A percentile compares a stretch with the other conserved stretches of the same genome.
phyloP scores from a whole-genome alignment of 2,113 vertebrate genomes.

The Sigmodon hispidus region DNA sequence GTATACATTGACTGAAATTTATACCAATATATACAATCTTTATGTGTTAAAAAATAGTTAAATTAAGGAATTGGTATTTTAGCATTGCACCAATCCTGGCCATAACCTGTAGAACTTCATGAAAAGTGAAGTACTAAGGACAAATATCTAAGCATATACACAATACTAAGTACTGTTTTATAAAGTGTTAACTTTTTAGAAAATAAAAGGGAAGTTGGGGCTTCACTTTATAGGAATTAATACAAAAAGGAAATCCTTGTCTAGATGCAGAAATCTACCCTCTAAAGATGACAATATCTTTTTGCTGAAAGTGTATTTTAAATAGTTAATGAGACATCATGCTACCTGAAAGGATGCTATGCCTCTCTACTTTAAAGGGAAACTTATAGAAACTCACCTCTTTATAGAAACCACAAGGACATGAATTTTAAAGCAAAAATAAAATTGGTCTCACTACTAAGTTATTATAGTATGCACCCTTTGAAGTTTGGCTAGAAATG shows the following conservation, averaged over 20 bases:
- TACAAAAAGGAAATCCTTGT: background rate
- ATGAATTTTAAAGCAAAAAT: slow-evolving; percentile 11
- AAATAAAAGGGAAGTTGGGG: background rate
- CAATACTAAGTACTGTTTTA: background rate
- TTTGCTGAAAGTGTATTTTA: slow-evolving; percentile 36
- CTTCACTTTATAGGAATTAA: background rate
- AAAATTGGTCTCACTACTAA: background rate
- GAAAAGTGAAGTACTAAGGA: background rate
- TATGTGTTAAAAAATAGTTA: background rate
- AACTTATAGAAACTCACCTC: background rate
- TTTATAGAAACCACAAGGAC: background rate
- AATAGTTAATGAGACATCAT: background rate
- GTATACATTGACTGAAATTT: background rate
- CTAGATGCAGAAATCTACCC: background rate
- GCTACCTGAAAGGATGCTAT: background rate
- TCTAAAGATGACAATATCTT: background rate
- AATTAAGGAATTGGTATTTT: background rate
- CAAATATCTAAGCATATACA: background rate
- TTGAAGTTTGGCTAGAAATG: background rate
- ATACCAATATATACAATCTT: background rate
- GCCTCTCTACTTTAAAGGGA: background rate
- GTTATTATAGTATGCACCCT: background rate
- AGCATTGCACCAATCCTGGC: background rate
- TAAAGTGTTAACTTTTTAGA: background rate
- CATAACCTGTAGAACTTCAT: background rate